Percentiles rank a stretch among this genome's conserved stretches.
Evolutionary conservation across 2,888 invertebrate genomes (phyloP).

Genomic region (Drosophila lutescens): DNA sequence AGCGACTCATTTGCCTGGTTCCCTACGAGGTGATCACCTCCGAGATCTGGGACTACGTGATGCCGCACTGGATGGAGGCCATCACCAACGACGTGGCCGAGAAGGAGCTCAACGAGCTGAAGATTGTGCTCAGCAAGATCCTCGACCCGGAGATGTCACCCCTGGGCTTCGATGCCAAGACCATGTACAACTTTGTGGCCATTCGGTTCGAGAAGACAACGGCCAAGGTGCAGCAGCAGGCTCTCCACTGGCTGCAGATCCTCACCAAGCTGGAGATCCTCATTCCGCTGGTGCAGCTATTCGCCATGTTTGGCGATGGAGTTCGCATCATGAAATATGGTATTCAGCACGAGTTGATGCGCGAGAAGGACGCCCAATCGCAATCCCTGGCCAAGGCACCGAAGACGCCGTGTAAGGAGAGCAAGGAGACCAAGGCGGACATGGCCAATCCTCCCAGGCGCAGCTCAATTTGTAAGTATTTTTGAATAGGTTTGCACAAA

Average conservation of each 20-base stretch:
- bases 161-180: constrained; percentile 95
- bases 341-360: constrained; percentile 84
- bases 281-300: constrained; percentile 93
- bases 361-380: constrained; percentile 80
- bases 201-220: constrained; percentile 92
- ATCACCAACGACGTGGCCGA: constrained; percentile 96
- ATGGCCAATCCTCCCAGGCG: constrained; percentile 84
- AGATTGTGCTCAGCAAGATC: constrained; percentile 95
- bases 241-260: constrained; percentile 94
- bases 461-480: constrained; percentile 85
- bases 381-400: constrained; percentile 68
- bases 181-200: constrained; percentile 97
- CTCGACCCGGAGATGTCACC: constrained; percentile 98
- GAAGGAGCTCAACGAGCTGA: constrained; percentile 93
- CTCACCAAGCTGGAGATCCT: constrained; percentile 95
- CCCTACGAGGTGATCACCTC: constrained; percentile 98
- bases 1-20: constrained; percentile 96
- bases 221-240: constrained; percentile 93
- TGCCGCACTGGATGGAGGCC: constrained; percentile 99
- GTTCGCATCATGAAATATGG: constrained; percentile 89
- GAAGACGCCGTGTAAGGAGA: constrained; percentile 82
- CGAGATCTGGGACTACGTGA: constrained; percentile 98
- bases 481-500: too few relatives aligned
- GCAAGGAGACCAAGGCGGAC: constrained; percentile 82
- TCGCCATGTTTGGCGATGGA: constrained; percentile 95